phyloP scores from a whole-genome alignment of 2,113 vertebrate species.

The Phasianus colchicus region DNA sequence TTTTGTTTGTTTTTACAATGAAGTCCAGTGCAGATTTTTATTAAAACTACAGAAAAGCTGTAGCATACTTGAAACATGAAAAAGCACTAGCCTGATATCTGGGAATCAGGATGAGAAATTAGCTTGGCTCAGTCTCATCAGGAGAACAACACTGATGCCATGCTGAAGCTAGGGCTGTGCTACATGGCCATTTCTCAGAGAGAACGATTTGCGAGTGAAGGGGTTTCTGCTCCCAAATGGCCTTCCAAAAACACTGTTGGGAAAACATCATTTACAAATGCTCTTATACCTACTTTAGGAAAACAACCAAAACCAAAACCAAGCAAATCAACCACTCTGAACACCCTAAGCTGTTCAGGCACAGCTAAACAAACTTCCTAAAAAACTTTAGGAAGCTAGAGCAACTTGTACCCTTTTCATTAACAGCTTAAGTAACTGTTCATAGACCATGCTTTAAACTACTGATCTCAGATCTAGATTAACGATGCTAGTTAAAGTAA shows the following conservation, averaged over 20 bases:
- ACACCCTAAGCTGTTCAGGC: not conserved
- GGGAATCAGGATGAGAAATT: not conserved
- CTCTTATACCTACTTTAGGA: not conserved
- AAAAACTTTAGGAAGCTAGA: not conserved
- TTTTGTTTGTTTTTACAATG: not conserved
- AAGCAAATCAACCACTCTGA: not conserved
- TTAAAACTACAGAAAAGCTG: not conserved
- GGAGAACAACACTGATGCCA: not conserved
- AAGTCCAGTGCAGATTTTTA: not conserved
- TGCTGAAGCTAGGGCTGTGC: not conserved
- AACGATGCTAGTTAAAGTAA: not conserved
- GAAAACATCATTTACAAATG: not conserved
- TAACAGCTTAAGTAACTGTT: not conserved
- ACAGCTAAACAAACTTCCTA: too few species aligned
- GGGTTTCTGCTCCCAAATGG: not conserved
- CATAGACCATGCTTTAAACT: not conserved
- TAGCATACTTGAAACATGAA: not conserved
- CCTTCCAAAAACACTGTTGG: not conserved
- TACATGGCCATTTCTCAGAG: fast-evolving
- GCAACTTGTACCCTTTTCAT: not conserved
- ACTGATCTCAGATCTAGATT: not conserved
- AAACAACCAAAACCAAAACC: not conserved
- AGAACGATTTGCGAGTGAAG: not conserved
- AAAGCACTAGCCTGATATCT: not conserved
- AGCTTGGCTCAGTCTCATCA: not conserved